Evolutionary conservation across 2,888 invertebrate genomes (phyloP).

Genomic region (Meteorus colon): DNA sequence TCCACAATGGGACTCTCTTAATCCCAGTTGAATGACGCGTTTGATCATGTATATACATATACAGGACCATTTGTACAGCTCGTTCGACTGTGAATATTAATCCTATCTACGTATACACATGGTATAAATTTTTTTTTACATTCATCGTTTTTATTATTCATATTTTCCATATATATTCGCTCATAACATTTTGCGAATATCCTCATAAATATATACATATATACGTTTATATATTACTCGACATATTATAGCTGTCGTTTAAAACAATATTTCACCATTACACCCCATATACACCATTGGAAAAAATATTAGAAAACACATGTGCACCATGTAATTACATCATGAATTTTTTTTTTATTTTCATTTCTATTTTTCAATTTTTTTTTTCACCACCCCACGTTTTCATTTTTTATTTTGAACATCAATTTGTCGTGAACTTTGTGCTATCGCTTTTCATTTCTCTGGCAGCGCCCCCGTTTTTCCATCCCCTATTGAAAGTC

Average conservation of each 20-base stretch:
- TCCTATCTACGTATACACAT: too few species aligned
- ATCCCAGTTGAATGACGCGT: conserved; percentile 60
- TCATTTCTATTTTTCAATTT: background rate
- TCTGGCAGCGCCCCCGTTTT: conserved; percentile 10
- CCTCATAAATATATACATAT: too few species aligned
- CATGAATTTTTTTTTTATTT: too few species aligned
- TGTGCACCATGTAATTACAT: too few species aligned
- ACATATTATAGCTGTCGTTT: too few species aligned
- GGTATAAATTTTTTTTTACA: background rate
- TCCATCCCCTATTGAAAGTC: conserved; percentile 17
- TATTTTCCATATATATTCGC: background rate
- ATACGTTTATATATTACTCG: too few species aligned
- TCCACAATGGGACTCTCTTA: conserved; percentile 61
- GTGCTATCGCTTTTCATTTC: conserved; percentile 14
- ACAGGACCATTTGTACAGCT: conserved; percentile 47
- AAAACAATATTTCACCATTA: too few species aligned
- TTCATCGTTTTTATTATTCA: conserved; percentile 5
- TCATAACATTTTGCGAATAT: background rate
- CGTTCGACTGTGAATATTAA: conserved; percentile 11
- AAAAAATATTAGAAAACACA: too few species aligned
- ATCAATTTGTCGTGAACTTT: conserved; percentile 13
- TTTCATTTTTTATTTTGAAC: background rate
- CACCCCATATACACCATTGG: too few species aligned
- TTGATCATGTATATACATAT: conserved; percentile 42
- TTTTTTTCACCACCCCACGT: background rate